Percentiles rank a stretch among this genome's conserved stretches.
Conservation (phyloP, 92 coral and sea anemone genomes). For the Siderastrea siderea region DNA sequence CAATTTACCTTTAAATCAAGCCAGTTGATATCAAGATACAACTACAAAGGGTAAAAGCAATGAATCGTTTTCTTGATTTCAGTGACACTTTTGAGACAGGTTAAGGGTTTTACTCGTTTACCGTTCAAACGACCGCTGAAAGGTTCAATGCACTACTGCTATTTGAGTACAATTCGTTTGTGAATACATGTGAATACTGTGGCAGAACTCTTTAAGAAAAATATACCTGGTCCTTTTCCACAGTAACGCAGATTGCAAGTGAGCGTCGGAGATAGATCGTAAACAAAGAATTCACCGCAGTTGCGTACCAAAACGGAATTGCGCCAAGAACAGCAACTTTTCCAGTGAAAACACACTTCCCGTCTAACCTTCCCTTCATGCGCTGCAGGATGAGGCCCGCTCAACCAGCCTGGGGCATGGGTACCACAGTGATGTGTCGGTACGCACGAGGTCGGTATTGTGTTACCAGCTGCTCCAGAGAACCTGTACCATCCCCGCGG, state of each 20-base stretch:
- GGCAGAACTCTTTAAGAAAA: too few species aligned
- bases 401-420: conserved; percentile 29
- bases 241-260: conserved; percentile 26
- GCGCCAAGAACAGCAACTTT: conserved; percentile 28
- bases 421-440: conserved; percentile 22
- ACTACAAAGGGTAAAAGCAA: too few species aligned
- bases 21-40: too few species aligned
- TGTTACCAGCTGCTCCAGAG: not conserved
- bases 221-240: conserved; percentile 28
- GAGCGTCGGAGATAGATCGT: not conserved
- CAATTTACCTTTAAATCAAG: too few species aligned
- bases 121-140: too few species aligned
- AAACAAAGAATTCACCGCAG: conserved; percentile 19
- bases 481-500: conserved; percentile 16
- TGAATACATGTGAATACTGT: too few species aligned
- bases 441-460: conserved; percentile 30
- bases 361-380: conserved; percentile 30
- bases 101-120: too few species aligned
- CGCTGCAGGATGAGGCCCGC: conserved; percentile 21
- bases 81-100: too few species aligned
- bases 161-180: too few species aligned
- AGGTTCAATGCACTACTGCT: too few species aligned
- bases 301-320: conserved; percentile 20
- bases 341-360: conserved; percentile 35
- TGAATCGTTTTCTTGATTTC: too few species aligned